Percentiles rank a stretch among this genome's conserved stretches.
Conservation (phyloP, 2,113 vertebrate genomes). For the Alectura lathami region DNA sequence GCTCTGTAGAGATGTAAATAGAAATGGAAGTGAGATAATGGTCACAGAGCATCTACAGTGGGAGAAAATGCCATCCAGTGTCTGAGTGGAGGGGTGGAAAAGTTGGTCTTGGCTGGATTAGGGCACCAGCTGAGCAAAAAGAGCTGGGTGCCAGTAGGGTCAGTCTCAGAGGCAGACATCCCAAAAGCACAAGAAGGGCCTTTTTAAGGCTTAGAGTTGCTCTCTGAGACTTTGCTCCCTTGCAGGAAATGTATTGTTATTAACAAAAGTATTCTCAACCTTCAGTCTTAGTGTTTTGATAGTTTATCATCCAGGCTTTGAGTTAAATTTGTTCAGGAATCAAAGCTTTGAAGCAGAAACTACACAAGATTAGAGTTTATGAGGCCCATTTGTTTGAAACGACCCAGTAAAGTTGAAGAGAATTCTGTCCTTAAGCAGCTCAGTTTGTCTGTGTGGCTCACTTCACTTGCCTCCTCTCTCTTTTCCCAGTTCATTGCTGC, state of each 20-base stretch:
- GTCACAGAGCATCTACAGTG: not conserved
- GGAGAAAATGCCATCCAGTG: not conserved
- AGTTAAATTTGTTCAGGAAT: not conserved
- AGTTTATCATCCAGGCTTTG: not conserved
- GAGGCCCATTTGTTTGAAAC: not conserved
- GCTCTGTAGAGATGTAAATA: slow-evolving; percentile 6
- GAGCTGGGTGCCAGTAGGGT: not conserved
- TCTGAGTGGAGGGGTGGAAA: not conserved
- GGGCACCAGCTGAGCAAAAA: not conserved
- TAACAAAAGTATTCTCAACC: not conserved
- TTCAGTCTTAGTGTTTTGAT: not conserved
- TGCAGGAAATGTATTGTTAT: not conserved
- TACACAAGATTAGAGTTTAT: not conserved
- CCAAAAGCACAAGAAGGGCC: not conserved
- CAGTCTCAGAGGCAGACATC: not conserved
- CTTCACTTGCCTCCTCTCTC: not conserved
- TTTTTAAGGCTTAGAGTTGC: not conserved
- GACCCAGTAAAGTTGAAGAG: not conserved
- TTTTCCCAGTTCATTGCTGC: slow-evolving; percentile 86
- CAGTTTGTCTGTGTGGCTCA: fast-evolving
- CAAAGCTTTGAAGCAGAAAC: not conserved
- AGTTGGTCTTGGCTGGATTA: not conserved
- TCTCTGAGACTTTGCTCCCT: not conserved
- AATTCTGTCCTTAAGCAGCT: not conserved
- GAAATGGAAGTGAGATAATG: not conserved